Evolutionary conservation across 1,140 invertebrate genomes (phyloP).

Genomic region (Phocides pigmalion): DNA sequence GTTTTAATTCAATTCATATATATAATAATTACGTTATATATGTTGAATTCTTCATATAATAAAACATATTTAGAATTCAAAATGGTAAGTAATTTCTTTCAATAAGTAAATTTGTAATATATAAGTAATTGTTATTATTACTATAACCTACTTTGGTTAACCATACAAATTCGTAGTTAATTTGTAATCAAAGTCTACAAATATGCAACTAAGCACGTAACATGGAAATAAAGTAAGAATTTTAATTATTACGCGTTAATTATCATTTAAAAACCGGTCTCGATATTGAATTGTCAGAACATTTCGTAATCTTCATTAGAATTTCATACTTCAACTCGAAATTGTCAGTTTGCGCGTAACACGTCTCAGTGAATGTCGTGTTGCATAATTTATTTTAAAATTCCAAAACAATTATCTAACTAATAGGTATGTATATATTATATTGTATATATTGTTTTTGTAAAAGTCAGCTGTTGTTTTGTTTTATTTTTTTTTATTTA

Average conservation of each 20-base stretch:
- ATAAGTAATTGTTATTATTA: background rate
- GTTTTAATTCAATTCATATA: too few relatives aligned
- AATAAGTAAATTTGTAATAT: background rate
- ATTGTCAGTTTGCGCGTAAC: background rate
- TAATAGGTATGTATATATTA: constrained; percentile 6
- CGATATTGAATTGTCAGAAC: background rate
- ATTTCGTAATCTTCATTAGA: background rate
- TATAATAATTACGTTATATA: too few relatives aligned
- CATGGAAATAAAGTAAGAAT: too few relatives aligned
- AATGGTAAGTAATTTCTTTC: background rate
- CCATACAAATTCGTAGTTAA: too few relatives aligned
- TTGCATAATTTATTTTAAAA: background rate
- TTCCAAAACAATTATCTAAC: background rate
- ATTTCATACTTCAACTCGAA: background rate
- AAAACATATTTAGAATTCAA: too few relatives aligned
- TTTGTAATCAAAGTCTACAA: too few relatives aligned
- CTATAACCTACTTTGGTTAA: background rate
- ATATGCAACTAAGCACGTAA: too few relatives aligned
- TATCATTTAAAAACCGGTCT: background rate
- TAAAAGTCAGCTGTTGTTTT: too few relatives aligned
- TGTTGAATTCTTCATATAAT: too few relatives aligned
- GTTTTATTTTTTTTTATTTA: too few relatives aligned
- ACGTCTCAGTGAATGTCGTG: background rate
- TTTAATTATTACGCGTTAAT: background rate
- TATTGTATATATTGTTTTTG: background rate